Base-by-base conservation (phyloP, 2,888 invertebrate genomes). In the Cremastobaeus sp. region DNA sequence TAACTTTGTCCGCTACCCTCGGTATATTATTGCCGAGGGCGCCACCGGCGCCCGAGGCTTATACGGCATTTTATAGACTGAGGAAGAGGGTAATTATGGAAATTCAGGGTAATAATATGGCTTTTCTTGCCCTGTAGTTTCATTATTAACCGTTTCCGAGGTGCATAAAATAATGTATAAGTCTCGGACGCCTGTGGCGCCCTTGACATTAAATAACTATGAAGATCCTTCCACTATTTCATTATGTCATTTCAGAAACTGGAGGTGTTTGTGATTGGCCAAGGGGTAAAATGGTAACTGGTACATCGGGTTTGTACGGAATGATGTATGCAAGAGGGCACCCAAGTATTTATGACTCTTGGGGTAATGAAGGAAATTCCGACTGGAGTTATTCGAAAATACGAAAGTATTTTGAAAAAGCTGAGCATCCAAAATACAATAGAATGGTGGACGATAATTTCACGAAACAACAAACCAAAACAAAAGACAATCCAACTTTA, bases 311-410 rank as follows among this genome's bases (percentile, higher is more conserved):
- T 0, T 88, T 92, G 39, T 92, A 92, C 81, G 92, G 90, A 1
- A 92, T 92, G 90, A 88, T 92, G 78, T 92, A 91, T 81, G 88
- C 90, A 0, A 88, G 91, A 15, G 92, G 92, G 0, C 90, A 90
- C 77, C 89, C 88, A 0, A 84, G 86, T 9, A 90, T 92, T 59
- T 92, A 89, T 74, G 88, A 90, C 68, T 83, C 86, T 37, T 92
- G 92, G 92, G 87, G 89, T 35, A 83, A 85, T 0, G 80, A 83
- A 12, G 91, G 91, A 1, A 91, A 91, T 69, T 41, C 74, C 0
- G 90, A 89, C 2, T 92, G 92, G 92, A 89, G 89, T 3, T 92
- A 91, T 83, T 82, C 88, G 17, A 88, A 90, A 3, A 84, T 91
- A 1, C 73, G 79, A 6, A 81, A 88, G 12, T 91, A 90, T 77